Evolutionary conservation across 2,888 invertebrate species (phyloP).

Genomic region (Xylota segnis): DNA sequence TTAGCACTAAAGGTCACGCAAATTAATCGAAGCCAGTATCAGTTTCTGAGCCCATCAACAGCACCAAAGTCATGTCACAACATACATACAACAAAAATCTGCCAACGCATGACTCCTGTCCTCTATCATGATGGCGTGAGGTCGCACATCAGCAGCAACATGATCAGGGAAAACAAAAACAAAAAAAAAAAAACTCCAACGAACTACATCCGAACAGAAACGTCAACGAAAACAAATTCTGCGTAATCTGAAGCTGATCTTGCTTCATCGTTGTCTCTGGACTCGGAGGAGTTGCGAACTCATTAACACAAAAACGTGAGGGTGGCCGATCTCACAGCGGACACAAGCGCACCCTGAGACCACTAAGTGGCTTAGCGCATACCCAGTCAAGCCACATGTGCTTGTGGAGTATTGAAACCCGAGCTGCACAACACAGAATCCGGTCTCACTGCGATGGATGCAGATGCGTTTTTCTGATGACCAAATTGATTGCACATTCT

Average conservation of each 20-base stretch:
- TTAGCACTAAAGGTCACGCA: constrained; percentile 33
- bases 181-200: constrained; percentile 23
- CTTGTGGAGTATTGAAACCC: constrained; percentile 47
- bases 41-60: constrained; percentile 8
- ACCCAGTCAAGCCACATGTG: constrained; percentile 7
- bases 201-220: constrained; percentile 56
- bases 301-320: constrained; percentile 77
- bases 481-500: constrained; percentile 71
- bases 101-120: constrained; percentile 66
- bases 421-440: constrained; percentile 55
- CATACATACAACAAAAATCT: constrained; percentile 41
- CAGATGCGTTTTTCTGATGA: constrained; percentile 76
- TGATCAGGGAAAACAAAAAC: constrained; percentile 7
- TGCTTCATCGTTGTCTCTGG: constrained; percentile 56
- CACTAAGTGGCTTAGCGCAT: constrained; percentile 51
- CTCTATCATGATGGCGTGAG: constrained; percentile 74
- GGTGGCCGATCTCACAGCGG: constrained; percentile 70
- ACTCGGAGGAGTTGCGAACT: constrained; percentile 70
- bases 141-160: constrained; percentile 70
- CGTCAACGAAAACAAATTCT: constrained; percentile 76
- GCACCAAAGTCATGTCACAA: constrained; percentile 53
- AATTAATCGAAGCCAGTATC: constrained; percentile 50
- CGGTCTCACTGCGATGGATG: constrained; percentile 30
- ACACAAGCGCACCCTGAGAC: constrained; percentile 32
- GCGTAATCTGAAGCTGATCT: constrained; percentile 76